Conservation (phyloP, 2,113 vertebrate species). For the Takifugu bimaculatus region DNA sequence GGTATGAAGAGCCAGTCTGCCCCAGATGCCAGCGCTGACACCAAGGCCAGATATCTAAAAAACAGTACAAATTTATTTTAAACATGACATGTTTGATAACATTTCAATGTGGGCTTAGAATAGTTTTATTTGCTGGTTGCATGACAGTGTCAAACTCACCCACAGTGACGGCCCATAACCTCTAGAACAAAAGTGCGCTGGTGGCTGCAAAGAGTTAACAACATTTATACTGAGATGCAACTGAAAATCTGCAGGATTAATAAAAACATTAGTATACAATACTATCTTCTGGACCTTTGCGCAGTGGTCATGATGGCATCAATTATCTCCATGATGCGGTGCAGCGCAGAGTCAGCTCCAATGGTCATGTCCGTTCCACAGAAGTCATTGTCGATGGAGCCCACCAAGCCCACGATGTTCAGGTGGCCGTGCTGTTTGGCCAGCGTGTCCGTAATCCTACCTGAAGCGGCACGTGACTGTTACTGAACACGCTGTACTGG, state of each 20-base stretch:
- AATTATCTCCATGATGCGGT: slow-evolving; percentile 91
- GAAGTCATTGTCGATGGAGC: slow-evolving; percentile 95
- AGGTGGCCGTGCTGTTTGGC: slow-evolving; percentile 76
- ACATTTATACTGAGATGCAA: neutral
- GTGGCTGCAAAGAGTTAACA: slow-evolving; percentile 76
- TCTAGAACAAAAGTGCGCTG: slow-evolving; percentile 94
- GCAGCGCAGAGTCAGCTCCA: slow-evolving; percentile 88
- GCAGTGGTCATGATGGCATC: slow-evolving; percentile 92
- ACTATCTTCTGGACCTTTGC: slow-evolving; percentile 74
- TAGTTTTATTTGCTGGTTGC: too few species aligned
- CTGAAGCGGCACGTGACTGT: slow-evolving; percentile 54
- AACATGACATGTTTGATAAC: neutral
- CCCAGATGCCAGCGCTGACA: slow-evolving; percentile 88
- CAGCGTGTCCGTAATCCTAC: slow-evolving; percentile 80
- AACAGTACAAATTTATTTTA: neutral
- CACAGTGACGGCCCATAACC: slow-evolving; percentile 96
- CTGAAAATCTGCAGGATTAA: too few species aligned
- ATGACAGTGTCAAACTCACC: slow-evolving; percentile 72
- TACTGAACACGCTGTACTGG: neutral
- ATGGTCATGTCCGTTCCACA: slow-evolving; percentile 96
- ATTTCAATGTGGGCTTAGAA: too few species aligned
- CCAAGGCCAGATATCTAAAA: slow-evolving; percentile 72
- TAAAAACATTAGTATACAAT: too few species aligned
- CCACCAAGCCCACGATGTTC: slow-evolving; percentile 88
- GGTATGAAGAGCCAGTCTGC: slow-evolving; percentile 97